Percentiles rank a stretch among this genome's conserved stretches.
phyloP scores from a whole-genome alignment of 2,113 vertebrate genomes.

The Sprattus sprattus region DNA sequence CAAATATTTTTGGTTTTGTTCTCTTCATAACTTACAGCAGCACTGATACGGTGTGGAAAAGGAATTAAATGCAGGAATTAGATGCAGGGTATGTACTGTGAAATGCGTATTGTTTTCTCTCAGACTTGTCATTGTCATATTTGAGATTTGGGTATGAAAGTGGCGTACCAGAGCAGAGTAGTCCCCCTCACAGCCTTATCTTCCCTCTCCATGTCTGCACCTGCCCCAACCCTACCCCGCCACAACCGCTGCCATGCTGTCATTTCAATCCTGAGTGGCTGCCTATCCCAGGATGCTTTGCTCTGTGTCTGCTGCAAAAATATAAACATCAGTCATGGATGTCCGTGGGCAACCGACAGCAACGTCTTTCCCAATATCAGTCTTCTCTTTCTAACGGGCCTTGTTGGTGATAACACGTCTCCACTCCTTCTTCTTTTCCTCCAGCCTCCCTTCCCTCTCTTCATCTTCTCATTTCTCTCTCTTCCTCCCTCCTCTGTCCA shows the following conservation, averaged over 20 bases:
- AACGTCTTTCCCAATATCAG: background rate
- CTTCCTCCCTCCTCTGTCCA: background rate
- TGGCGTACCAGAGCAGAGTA: background rate
- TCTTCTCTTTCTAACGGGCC: background rate
- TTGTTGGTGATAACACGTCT: constrained; percentile 20
- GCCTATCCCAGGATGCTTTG: constrained; percentile 42
- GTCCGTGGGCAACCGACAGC: background rate
- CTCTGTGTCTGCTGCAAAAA: background rate
- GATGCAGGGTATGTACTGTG: background rate
- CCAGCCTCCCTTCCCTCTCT: background rate
- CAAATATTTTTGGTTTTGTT: background rate
- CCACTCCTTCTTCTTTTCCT: constrained; percentile 15
- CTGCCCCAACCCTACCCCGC: background rate
- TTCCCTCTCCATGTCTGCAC: background rate
- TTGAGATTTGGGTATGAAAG: background rate
- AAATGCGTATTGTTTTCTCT: background rate
- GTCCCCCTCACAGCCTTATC: background rate
- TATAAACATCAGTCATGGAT: background rate
- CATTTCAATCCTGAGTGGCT: background rate
- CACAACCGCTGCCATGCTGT: background rate
- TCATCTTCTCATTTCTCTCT: constrained; percentile 34
- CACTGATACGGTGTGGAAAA: background rate
- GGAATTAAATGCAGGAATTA: background rate
- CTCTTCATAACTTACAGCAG: background rate
- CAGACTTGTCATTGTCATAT: background rate